These are phyloP conservation scores for Pelosia muscerda DNA, from an alignment of 2,888 invertebrate genomes.

Conservation along the genomic window DNA sequence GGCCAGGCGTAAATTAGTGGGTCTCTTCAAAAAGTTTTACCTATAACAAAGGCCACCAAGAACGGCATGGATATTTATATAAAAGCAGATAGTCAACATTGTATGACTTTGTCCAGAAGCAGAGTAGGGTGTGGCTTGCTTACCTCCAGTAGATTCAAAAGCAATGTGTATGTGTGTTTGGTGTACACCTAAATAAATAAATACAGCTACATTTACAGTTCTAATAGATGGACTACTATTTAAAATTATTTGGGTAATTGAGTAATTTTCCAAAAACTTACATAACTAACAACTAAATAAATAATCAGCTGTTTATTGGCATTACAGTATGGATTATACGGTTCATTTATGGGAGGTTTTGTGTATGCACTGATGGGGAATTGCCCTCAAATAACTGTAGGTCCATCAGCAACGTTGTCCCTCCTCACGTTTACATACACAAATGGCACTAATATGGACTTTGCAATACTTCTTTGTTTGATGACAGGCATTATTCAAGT, in stretches of 20 bases:
- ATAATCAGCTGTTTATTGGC: background rate
- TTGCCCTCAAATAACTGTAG: conserved; percentile 88
- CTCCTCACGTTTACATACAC: conserved; percentile 90
- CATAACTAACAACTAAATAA: background rate
- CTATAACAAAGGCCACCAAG: too few relatives aligned
- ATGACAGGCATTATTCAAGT: conserved; percentile 89
- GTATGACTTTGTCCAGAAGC: too few relatives aligned
- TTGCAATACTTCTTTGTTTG: conserved; percentile 89
- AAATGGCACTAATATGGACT: conserved; percentile 85
- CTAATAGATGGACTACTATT: background rate
- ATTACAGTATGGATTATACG: conserved; percentile 92
- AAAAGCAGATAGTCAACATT: too few relatives aligned
- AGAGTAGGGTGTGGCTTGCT: too few relatives aligned
- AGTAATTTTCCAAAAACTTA: too few relatives aligned
- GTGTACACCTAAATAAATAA: too few relatives aligned
- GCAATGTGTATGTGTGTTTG: too few relatives aligned
- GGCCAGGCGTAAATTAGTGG: too few relatives aligned
- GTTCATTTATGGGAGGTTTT: conserved; percentile 92
- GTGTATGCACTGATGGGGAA: conserved; percentile 93
- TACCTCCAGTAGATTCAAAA: too few relatives aligned
- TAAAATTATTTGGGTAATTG: background rate
- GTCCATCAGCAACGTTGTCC: conserved; percentile 92
- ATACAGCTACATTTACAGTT: background rate
- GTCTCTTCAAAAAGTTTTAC: too few relatives aligned
- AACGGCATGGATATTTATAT: too few relatives aligned